Conservation (phyloP, 2,113 vertebrate species). For the Piaya cayana region DNA sequence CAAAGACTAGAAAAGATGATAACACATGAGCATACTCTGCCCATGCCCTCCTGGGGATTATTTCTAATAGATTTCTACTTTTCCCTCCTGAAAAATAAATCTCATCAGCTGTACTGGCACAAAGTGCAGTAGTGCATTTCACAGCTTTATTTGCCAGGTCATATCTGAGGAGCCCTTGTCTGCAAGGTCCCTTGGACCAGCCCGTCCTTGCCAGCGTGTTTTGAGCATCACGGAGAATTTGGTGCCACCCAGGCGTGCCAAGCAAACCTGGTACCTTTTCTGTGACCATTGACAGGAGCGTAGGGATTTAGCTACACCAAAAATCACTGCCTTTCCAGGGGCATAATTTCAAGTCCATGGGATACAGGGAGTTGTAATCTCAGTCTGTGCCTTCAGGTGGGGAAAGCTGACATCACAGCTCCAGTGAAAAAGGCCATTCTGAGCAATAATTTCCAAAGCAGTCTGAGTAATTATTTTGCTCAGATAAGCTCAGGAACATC, state of each 20-base stretch:
- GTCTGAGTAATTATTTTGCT: neutral
- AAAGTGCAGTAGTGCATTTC: fast-evolving
- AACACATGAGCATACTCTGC: fast-evolving
- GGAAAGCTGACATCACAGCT: neutral
- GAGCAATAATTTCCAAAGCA: conserved; percentile 13
- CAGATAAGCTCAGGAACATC: conserved; percentile 35
- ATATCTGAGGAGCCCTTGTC: neutral
- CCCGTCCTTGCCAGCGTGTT: fast-evolving
- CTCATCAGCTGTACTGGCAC: fast-evolving
- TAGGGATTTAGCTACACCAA: neutral
- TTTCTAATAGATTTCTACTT: neutral
- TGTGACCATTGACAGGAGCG: fast-evolving
- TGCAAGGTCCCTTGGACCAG: neutral
- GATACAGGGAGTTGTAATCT: neutral
- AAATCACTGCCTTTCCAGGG: fast-evolving
- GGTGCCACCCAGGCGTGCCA: fast-evolving
- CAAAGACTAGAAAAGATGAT: fast-evolving
- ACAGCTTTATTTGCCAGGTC: neutral
- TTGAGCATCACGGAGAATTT: neutral
- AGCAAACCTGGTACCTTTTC: neutral
- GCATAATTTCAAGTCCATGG: neutral
- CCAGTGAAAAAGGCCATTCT: neutral
- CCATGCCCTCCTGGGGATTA: neutral
- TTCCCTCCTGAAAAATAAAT: neutral
- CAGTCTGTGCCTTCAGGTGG: neutral